phyloP scores from a whole-genome alignment of 2,888 invertebrate genomes.

The Halictus quadricinctus region DNA sequence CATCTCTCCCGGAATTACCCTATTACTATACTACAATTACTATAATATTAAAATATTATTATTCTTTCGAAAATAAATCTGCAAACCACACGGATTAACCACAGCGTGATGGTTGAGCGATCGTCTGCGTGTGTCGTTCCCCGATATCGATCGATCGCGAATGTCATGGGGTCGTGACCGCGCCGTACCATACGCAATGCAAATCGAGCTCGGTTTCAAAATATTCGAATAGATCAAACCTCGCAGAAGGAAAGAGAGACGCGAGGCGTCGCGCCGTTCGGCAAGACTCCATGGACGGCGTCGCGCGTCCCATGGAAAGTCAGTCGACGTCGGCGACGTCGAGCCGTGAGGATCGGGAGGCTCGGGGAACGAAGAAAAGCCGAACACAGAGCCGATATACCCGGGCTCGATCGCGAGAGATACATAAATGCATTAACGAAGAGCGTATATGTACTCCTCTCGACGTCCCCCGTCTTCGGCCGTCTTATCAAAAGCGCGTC shows the following conservation, averaged over 20 bases:
- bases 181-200: conserved; percentile 46
- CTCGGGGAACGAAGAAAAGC: conserved; percentile 14
- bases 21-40: too few relatives aligned
- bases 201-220: conserved; percentile 41
- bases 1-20: too few relatives aligned
- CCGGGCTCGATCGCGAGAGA: conserved; percentile 67
- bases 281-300: not conserved
- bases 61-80: not conserved
- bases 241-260: not conserved
- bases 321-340: conserved; percentile 15
- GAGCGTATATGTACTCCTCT: conserved; percentile 29
- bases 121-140: not conserved
- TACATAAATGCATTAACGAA: conserved; percentile 79
- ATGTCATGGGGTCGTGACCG: conserved; percentile 30
- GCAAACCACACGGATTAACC: not conserved
- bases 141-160: conserved; percentile 36
- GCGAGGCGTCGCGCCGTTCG: not conserved
- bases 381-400: conserved; percentile 37
- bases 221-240: conserved; percentile 44
- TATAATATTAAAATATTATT: too few relatives aligned
- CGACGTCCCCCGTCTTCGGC: conserved; percentile 25
- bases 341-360: not conserved
- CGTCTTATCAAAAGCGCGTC: conserved; percentile 28
- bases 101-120: not conserved
- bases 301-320: conserved; percentile 14